Evolutionary conservation across 1,140 invertebrate genomes (phyloP).

Genomic region (Philopotamus ludificatus): DNA sequence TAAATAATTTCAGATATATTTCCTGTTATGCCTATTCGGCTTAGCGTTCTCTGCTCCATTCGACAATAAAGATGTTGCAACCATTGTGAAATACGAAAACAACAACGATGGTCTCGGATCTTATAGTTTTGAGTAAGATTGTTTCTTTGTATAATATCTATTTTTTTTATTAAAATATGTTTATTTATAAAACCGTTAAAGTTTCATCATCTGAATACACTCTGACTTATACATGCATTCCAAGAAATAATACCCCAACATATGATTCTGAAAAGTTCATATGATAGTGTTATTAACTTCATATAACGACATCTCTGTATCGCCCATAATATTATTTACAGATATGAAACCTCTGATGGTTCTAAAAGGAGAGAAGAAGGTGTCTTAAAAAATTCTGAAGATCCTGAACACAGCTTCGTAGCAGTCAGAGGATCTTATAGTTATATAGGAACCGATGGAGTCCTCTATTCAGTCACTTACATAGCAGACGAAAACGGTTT

Average conservation of each 20-base stretch:
- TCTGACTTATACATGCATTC: background rate
- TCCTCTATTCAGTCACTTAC: conserved; percentile 63
- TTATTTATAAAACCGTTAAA: conserved; percentile 3
- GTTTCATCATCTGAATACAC: background rate
- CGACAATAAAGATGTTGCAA: background rate
- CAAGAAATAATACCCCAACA: background rate
- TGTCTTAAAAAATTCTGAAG: conserved; percentile 53
- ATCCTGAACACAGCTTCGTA: conserved; percentile 49
- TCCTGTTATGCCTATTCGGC: background rate
- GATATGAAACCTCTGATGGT: conserved; percentile 55
- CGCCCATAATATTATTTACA: too few species aligned
- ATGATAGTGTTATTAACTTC: too few species aligned
- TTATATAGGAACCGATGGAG: conserved; percentile 60
- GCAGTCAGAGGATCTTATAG: conserved; percentile 54
- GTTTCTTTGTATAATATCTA: background rate
- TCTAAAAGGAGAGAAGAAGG: conserved; percentile 51
- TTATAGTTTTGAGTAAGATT: conserved; percentile 31
- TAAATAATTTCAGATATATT: too few species aligned
- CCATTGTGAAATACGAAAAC: conserved; percentile 23
- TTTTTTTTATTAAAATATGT: background rate
- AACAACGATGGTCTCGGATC: conserved; percentile 25
- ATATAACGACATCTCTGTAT: too few species aligned
- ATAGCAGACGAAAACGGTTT: conserved; percentile 76
- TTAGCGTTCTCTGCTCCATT: conserved; percentile 6
- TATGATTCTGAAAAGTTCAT: too few species aligned